These are phyloP conservation scores for Drosophila dunni DNA, from an alignment of 1,140 invertebrate genomes.

Conservation along the genomic window DNA sequence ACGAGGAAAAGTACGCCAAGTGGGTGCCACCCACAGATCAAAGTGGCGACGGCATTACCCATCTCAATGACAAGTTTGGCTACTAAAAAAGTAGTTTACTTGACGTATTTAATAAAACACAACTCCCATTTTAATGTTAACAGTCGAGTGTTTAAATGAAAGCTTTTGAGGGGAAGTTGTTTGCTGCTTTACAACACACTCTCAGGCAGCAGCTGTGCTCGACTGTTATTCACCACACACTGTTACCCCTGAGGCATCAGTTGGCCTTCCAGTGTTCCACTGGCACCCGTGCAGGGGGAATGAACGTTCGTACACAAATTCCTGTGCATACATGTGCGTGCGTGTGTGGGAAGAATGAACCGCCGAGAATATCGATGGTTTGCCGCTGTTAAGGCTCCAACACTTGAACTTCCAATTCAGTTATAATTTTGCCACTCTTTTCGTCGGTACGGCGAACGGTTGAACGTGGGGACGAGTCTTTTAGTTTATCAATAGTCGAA, in stretches of 20 bases:
- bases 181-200: slow-evolving; percentile 34
- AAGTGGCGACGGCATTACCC: slow-evolving; percentile 92
- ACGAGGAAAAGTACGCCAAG: slow-evolving; percentile 88
- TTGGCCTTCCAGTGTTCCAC: slow-evolving; percentile 47
- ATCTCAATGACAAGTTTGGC: slow-evolving; percentile 92
- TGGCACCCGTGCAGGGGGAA: slow-evolving; percentile 28
- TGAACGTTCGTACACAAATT: slow-evolving; percentile 41
- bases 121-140: slow-evolving; percentile 1
- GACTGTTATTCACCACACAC: slow-evolving; percentile 1
- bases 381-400: slow-evolving; percentile 73
- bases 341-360: slow-evolving; percentile 64
- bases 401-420: slow-evolving; percentile 83
- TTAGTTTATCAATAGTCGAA: slow-evolving; percentile 40
- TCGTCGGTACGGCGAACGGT: slow-evolving; percentile 68
- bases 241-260: slow-evolving; percentile 9
- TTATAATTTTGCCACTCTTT: slow-evolving; percentile 80
- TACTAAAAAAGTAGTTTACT: slow-evolving; percentile 86
- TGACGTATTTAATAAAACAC: neutral
- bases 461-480: slow-evolving; percentile 49
- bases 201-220: neutral
- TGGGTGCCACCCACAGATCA: slow-evolving; percentile 92
- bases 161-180: neutral
- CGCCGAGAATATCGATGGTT: slow-evolving; percentile 29
- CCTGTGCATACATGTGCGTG: slow-evolving; percentile 49
- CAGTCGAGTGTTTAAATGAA: neutral